A percentile compares a stretch with the other conserved stretches of the same genome.
Evolutionary conservation across 2,888 invertebrate species (phyloP).

Genomic region (Amblyjoppa fuscipennis): DNA sequence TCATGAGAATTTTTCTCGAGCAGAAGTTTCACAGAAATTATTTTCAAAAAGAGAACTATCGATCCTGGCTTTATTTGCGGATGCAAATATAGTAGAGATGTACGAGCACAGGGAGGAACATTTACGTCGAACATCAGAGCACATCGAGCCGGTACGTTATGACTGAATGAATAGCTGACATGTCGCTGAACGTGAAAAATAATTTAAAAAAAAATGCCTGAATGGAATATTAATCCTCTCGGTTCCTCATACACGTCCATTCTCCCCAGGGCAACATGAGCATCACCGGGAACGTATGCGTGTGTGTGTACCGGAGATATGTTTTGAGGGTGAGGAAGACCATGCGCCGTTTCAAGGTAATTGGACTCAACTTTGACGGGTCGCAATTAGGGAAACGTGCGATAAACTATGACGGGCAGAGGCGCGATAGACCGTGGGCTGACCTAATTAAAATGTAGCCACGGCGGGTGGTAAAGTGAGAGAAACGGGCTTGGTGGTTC

Average conservation of each 20-base stretch:
- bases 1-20: neutral
- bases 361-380: slow-evolving; percentile 65
- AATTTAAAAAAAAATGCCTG: neutral
- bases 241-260: slow-evolving; percentile 7
- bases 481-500: slow-evolving; percentile 30
- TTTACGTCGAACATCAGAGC: neutral
- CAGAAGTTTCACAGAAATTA: no score
- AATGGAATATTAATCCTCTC: slow-evolving; percentile 7
- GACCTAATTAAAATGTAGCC: slow-evolving; percentile 74
- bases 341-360: slow-evolving; percentile 58
- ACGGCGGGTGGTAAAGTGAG: slow-evolving; percentile 39
- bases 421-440: slow-evolving; percentile 62
- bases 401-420: slow-evolving; percentile 69
- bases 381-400: slow-evolving; percentile 69
- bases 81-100: neutral
- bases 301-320: slow-evolving; percentile 30
- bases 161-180: neutral
- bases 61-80: neutral
- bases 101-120: neutral
- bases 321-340: slow-evolving; percentile 29
- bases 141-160: neutral
- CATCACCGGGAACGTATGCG: slow-evolving; percentile 22
- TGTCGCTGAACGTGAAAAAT: neutral
- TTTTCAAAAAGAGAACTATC: no score
- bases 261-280: slow-evolving; percentile 36